Evolutionary conservation across 2,888 invertebrate species (phyloP), one percentile per base, ranked within the genome.

Genomic region (Entomobrya multifasciata): DNA sequence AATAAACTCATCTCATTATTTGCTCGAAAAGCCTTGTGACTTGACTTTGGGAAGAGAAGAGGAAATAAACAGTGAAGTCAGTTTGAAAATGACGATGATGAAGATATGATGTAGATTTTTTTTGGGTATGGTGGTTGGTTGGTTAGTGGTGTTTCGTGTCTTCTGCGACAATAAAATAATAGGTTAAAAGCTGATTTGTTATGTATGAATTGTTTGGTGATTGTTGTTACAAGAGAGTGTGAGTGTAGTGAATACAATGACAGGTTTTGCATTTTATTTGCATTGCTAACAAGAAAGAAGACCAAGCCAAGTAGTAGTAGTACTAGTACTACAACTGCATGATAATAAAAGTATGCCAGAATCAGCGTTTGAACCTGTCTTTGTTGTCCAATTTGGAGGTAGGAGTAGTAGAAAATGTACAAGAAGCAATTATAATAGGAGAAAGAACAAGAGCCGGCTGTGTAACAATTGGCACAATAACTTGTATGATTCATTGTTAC

Each of bases 211-310:
- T 62, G 30, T 3, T 44, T n/a, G 65, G 47, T 47, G 2, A 22
- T 70, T 22, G 47, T n/a, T n/a, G n/a, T 70, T 8, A n/a, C 11
- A 70, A 22, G 22, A 13, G 47, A n/a, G 3, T 1, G 65, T 65
- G 30, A n/a, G n/a, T n/a, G 36, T 60, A 20, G 65, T 30, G 60
- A 30, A 57, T n/a, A 82, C 36, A 82, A 74, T 82, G 82, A 72
- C 82, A 55, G 22, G 44, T 70, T 70, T 70, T 15, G 13, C 70
- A 70, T 47, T 25, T 41, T 49, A 77, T 77, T 77, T 77, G 77
- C 77, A 60, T 77, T 77, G 36, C 55, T 41, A 82, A 82, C 57
- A n/a, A n/a, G n/a, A n/a, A n/a, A n/a, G n/a, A n/a, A n/a, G n/a
- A n/a, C n/a, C n/a, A n/a, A n/a, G n/a, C n/a, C n/a, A n/a, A n/a